A percentile compares a stretch with the other conserved stretches of the same genome.
phyloP scores from a whole-genome alignment of 2,113 vertebrate genomes.

The Syngnathus scovelli region DNA sequence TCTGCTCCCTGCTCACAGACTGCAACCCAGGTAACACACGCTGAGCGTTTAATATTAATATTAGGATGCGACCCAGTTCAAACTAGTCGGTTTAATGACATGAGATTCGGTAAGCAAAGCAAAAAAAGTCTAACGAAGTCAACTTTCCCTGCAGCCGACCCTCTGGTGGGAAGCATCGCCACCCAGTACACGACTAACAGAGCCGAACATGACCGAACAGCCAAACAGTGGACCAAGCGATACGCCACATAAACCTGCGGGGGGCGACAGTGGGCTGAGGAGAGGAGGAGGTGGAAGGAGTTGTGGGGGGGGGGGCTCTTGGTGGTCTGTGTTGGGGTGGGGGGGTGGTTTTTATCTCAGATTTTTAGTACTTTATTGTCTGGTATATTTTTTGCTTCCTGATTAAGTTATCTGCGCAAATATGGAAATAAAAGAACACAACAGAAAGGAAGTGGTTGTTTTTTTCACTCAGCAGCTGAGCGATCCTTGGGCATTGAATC shows the following conservation, averaged over 20 bases:
- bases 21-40: slow-evolving; percentile 84
- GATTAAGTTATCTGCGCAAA: slow-evolving; percentile 94
- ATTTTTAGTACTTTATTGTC: slow-evolving; percentile 95
- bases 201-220: slow-evolving; percentile 94
- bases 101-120: neutral
- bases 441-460: slow-evolving; percentile 47
- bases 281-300: neutral
- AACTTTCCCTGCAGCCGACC: slow-evolving; percentile 75
- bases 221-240: slow-evolving; percentile 96
- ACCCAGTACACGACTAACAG: slow-evolving; percentile 97
- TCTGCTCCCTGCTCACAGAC: slow-evolving; percentile 96
- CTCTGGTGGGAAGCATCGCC: slow-evolving; percentile 93
- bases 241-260: slow-evolving; percentile 88
- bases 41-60: neutral
- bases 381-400: slow-evolving; percentile 71
- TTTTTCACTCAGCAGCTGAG: neutral
- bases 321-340: slow-evolving; percentile 38
- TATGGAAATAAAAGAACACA: slow-evolving; percentile 81
- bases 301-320: slow-evolving; percentile 43
- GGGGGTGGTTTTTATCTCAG: slow-evolving; percentile 88
- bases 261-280: slow-evolving; percentile 61
- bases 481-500: neutral
- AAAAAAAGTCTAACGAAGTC: neutral
- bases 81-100: neutral
- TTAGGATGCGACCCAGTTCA: neutral